A percentile compares a stretch with the other conserved stretches of the same genome.
Evolutionary conservation across 2,797 vertebrate genomes (phyloP).

Genomic region (Chaetodon trifasciatus): DNA sequence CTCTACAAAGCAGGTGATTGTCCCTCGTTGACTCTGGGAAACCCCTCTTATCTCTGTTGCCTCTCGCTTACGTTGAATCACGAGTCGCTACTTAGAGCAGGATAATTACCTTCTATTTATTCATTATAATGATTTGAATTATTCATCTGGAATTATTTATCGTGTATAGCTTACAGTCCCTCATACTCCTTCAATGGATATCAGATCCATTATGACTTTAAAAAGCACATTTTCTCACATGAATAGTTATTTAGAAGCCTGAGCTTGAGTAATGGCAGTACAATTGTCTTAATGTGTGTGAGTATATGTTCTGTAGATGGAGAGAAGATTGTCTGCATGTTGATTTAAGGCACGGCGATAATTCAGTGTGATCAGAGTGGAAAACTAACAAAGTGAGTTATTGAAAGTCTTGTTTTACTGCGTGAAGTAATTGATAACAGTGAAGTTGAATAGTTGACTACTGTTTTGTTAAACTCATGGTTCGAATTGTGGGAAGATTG

Average conservation of each 20-base stretch:
- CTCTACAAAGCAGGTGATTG: slow-evolving; percentile 73
- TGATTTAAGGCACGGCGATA: background rate
- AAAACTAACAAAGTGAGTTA: background rate
- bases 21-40: slow-evolving; percentile 72
- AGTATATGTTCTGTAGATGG: background rate
- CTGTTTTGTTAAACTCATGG: background rate
- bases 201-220: slow-evolving; percentile 32
- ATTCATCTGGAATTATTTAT: slow-evolving; percentile 71
- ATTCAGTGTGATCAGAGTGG: background rate
- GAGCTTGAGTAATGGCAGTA: slow-evolving; percentile 7
- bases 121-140: slow-evolving; percentile 68
- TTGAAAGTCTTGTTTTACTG: background rate
- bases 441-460: background rate
- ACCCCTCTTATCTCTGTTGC: slow-evolving; percentile 58
- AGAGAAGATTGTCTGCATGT: background rate
- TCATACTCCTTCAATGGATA: slow-evolving; percentile 23
- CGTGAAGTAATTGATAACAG: background rate
- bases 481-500: too few relatives aligned
- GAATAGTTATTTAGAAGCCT: slow-evolving; percentile 28
- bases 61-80: slow-evolving; percentile 49
- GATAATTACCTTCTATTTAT: slow-evolving; percentile 71
- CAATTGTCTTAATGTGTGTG: slow-evolving; percentile 1
- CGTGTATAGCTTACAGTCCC: slow-evolving; percentile 32
- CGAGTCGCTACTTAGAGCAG: slow-evolving; percentile 42
- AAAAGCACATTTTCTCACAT: slow-evolving; percentile 34